phyloP scores from a whole-genome alignment of 2,797 vertebrate genomes.

The Muraenolepis orangiensis region DNA sequence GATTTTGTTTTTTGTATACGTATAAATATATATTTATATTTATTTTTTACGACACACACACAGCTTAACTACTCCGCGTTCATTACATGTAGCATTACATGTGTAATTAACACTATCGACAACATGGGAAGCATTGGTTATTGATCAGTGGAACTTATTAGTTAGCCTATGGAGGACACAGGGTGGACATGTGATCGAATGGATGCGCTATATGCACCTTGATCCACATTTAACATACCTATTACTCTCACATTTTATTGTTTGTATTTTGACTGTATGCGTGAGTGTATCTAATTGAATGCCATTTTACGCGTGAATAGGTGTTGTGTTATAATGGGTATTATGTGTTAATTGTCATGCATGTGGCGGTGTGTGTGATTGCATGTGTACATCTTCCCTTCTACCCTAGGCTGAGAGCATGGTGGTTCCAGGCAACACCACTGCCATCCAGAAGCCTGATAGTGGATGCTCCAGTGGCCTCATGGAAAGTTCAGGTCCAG shows the following conservation, averaged over 20 bases:
- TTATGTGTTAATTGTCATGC: background rate
- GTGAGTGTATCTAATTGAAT: no score
- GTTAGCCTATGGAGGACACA: background rate
- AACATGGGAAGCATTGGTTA: background rate
- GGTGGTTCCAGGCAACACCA: constrained; percentile 84
- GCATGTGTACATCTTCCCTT: background rate
- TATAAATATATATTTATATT: background rate
- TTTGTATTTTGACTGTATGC: no score
- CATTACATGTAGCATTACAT: background rate
- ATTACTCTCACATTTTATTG: background rate
- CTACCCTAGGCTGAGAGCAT: constrained; percentile 68
- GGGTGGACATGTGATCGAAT: background rate
- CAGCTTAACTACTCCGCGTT: background rate
- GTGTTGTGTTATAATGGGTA: background rate
- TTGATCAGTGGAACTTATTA: background rate
- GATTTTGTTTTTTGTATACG: background rate
- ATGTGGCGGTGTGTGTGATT: background rate
- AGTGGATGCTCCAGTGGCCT: constrained; percentile 65
- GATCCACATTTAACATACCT: background rate
- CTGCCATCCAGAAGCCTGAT: constrained; percentile 67
- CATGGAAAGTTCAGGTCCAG: constrained; percentile 58
- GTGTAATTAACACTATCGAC: background rate
- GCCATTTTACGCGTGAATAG: background rate
- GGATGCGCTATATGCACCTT: background rate
- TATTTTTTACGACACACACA: background rate